A percentile compares a stretch with the other conserved stretches of the same genome.
Conservation (phyloP, 2,113 vertebrate genomes). For the Oxygymnocypris stewartii region DNA sequence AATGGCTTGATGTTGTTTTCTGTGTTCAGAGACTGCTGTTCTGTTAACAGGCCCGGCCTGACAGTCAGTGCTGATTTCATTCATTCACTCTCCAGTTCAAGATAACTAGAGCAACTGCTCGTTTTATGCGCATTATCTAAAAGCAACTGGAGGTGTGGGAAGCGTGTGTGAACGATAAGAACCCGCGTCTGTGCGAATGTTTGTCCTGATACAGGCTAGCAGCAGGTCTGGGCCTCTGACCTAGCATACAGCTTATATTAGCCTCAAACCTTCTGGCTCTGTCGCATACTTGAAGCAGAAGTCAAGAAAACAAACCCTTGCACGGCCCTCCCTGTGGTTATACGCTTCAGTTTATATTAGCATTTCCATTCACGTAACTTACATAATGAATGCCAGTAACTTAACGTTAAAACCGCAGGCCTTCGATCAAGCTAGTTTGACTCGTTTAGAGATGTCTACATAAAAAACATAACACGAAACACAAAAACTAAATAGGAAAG, state of each 20-base stretch:
- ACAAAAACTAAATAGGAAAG: too few relatives aligned
- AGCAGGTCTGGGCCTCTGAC: background rate
- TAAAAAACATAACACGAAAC: too few relatives aligned
- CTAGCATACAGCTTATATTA: slow-evolving; percentile 11
- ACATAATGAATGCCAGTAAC: too few relatives aligned
- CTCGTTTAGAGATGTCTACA: background rate
- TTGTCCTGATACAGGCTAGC: slow-evolving; percentile 4
- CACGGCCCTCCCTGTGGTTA: background rate
- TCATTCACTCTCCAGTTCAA: background rate
- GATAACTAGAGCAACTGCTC: background rate
- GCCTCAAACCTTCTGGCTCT: background rate
- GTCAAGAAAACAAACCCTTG: background rate
- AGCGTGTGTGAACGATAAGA: background rate
- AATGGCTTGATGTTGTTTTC: slow-evolving; percentile 19
- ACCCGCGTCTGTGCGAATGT: background rate
- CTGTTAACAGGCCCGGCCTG: background rate
- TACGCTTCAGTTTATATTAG: background rate
- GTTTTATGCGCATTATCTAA: background rate
- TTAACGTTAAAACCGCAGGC: background rate
- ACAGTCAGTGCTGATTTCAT: background rate
- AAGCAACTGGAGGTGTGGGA: too few relatives aligned
- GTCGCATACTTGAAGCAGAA: background rate
- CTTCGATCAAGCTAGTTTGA: background rate
- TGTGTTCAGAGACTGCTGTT: background rate
- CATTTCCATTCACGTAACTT: background rate